These are phyloP conservation scores for Drosophila equinoxialis DNA, from an alignment of 1,140 invertebrate species.

Conservation along the genomic window DNA sequence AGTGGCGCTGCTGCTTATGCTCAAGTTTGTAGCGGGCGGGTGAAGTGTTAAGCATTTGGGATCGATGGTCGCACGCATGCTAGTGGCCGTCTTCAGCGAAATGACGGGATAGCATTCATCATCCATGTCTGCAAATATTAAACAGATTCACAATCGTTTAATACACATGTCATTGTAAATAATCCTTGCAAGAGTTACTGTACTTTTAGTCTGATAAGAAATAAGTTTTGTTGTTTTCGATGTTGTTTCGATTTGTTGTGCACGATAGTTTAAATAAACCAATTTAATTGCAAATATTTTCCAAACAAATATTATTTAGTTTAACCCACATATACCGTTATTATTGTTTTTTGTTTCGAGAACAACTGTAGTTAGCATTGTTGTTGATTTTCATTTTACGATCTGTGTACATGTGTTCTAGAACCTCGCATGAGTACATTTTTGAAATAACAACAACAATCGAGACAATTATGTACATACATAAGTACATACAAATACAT, in stretches of 20 bases:
- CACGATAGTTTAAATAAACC: constrained; percentile 23
- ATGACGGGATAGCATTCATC: constrained; percentile 91
- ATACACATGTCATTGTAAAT: background rate
- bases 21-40: constrained; percentile 56
- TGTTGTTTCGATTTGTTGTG: no score
- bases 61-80: constrained; percentile 73
- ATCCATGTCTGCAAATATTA: constrained; percentile 88
- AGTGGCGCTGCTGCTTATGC: constrained; percentile 29
- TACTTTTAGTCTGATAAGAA: constrained; percentile 5
- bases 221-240: no score
- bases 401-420: background rate
- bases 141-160: no score
- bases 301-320: constrained; percentile 51
- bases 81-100: constrained; percentile 85
- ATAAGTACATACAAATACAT: no score
- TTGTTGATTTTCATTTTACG: constrained; percentile 4
- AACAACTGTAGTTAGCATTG: background rate
- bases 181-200: background rate
- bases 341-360: background rate
- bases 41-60: constrained; percentile 74
- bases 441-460: no score
- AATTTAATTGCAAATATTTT: constrained; percentile 45
- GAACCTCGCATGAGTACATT: no score
- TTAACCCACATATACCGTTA: constrained; percentile 53
- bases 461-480: no score